Percentiles rank a stretch among this genome's conserved stretches.
phyloP scores from a whole-genome alignment of 2,113 vertebrate species.

The Tachuris rubrigastra region DNA sequence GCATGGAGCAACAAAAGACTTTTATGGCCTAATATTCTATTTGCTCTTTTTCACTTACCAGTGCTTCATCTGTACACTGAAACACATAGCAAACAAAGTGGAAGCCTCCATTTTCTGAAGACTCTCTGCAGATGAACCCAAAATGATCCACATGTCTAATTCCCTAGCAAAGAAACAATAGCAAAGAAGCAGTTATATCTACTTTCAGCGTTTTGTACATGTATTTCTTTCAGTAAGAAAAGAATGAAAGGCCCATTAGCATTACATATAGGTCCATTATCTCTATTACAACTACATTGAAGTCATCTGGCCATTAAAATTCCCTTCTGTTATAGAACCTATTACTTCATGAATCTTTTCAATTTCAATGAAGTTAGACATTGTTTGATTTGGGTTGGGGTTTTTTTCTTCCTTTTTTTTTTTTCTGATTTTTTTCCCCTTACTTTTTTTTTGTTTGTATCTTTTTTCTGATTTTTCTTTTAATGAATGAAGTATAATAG shows the following conservation, averaged over 20 bases:
- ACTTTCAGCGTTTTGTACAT: background rate
- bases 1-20: background rate
- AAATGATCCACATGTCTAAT: conserved; percentile 97
- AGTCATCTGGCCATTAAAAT: background rate
- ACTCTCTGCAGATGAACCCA: conserved; percentile 97
- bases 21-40: background rate
- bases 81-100: conserved; percentile 97
- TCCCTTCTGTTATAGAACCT: background rate
- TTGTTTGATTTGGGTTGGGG: background rate
- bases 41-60: conserved; percentile 80
- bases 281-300: background rate
- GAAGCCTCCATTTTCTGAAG: conserved; percentile 84
- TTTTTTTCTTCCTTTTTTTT: no score
- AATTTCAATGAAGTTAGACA: background rate
- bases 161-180: conserved; percentile 77
- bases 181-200: background rate
- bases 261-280: background rate
- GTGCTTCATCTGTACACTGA: conserved; percentile 91
- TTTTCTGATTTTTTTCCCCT: no score
- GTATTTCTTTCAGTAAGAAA: background rate
- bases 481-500: background rate
- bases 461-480: no score
- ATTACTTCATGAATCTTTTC: background rate
- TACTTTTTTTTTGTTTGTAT: no score
- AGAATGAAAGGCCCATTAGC: background rate